Conservation (phyloP, 2,888 invertebrate genomes). For the Tetragnatha montana region DNA sequence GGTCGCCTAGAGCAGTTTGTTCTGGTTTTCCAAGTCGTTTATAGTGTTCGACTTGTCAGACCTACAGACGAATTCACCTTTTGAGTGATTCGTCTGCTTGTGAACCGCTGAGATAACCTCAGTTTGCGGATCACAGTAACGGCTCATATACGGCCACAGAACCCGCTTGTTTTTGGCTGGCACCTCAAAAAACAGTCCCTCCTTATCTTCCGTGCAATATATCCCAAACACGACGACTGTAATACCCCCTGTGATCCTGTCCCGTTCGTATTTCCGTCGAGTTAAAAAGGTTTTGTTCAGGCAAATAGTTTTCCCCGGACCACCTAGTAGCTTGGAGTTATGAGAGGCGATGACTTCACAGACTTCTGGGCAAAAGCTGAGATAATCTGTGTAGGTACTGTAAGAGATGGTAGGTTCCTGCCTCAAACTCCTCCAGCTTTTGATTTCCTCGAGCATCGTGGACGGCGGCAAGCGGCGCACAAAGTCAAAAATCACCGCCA, state of each 20-base stretch:
- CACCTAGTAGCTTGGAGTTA: neutral
- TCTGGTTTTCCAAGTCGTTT: too few species aligned
- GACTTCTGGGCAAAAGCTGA: neutral
- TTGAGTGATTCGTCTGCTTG: too few species aligned
- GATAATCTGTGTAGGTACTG: neutral
- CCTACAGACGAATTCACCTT: too few species aligned
- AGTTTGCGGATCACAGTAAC: neutral
- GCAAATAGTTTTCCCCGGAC: neutral
- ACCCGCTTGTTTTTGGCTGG: neutral
- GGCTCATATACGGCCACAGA: neutral
- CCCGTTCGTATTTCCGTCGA: neutral
- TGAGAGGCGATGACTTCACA: too few species aligned
- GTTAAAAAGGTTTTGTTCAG: neutral
- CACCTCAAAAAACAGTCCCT: slow-evolving; percentile 6
- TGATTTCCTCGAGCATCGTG: neutral
- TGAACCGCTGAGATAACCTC: neutral
- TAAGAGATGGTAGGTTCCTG: neutral
- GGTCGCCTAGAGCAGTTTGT: too few species aligned
- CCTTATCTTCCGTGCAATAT: neutral
- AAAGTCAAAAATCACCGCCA: neutral
- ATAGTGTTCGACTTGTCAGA: too few species aligned
- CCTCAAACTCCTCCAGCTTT: neutral
- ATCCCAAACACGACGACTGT: neutral
- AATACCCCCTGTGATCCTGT: neutral
- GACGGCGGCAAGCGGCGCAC: neutral